A percentile compares a stretch with the other conserved stretches of the same genome.
Conservation (phyloP, 2,888 invertebrate genomes). For the Apotomis turbidana region DNA sequence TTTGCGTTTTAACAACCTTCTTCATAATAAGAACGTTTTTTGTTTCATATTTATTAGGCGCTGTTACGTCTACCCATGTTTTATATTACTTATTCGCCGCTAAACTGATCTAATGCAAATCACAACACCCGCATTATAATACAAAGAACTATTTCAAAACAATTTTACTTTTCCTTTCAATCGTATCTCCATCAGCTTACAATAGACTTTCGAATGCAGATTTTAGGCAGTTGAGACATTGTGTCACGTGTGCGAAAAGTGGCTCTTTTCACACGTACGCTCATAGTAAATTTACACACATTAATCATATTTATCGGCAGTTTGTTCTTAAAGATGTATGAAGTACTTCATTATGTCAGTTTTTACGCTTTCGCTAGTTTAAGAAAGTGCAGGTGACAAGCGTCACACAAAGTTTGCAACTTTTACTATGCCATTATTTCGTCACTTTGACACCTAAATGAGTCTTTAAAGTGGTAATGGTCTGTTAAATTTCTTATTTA, state of each 20-base stretch:
- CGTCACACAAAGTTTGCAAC: conserved; percentile 27
- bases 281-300: conserved; percentile 11
- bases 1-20: too few species aligned
- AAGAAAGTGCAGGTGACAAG: conserved; percentile 38
- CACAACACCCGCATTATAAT: background rate
- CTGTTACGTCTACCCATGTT: background rate
- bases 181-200: background rate
- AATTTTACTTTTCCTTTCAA: background rate
- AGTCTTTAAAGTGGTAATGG: conserved; percentile 26
- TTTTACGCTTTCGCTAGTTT: conserved; percentile 39
- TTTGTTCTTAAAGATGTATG: conserved; percentile 14
- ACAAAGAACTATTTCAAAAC: background rate
- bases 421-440: conserved; percentile 31
- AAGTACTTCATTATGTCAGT: conserved; percentile 35
- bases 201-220: background rate
- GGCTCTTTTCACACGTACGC: background rate
- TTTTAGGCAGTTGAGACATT: background rate
- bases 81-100: background rate
- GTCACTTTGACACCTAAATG: conserved; percentile 35
- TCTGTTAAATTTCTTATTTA: conserved; percentile 26
- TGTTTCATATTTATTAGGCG: too few species aligned
- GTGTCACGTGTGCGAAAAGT: background rate
- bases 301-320: conserved; percentile 27
- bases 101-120: background rate
- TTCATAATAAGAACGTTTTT: too few species aligned